Evolutionary conservation across 2,797 vertebrate genomes (phyloP).

Genomic region (Bothrops alternatus): DNA sequence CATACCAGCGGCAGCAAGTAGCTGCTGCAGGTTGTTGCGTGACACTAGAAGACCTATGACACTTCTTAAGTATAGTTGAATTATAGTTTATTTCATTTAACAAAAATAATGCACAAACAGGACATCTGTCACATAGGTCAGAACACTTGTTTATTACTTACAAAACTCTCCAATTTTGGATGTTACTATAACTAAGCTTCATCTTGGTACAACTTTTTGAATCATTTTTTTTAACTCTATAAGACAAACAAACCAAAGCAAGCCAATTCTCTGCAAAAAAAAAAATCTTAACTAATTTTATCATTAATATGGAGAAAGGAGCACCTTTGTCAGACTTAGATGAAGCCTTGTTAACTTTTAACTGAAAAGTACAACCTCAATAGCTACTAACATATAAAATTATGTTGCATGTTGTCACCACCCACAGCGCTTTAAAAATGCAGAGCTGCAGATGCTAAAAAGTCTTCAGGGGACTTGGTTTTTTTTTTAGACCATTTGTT

Average conservation of each 20-base stretch:
- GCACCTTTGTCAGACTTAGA: background rate
- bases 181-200: background rate
- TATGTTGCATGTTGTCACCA: background rate
- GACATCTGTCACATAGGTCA: background rate
- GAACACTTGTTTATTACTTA: background rate
- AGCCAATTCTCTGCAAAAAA: background rate
- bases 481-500: conserved; percentile 6
- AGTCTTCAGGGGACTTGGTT: background rate
- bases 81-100: background rate
- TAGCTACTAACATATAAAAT: conserved; percentile 23
- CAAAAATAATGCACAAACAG: background rate
- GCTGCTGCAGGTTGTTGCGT: background rate
- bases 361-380: conserved; percentile 23
- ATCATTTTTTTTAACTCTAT: background rate
- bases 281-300: background rate
- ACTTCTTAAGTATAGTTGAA: background rate
- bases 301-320: background rate
- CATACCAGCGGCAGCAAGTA: background rate
- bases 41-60: background rate
- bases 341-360: background rate
- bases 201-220: background rate
- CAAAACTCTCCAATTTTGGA: background rate
- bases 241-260: background rate
- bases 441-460: conserved; percentile 39
- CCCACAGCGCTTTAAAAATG: conserved; percentile 16